Evolutionary conservation across 2,113 vertebrate species (phyloP).

Genomic region (Cololabis saira): DNA sequence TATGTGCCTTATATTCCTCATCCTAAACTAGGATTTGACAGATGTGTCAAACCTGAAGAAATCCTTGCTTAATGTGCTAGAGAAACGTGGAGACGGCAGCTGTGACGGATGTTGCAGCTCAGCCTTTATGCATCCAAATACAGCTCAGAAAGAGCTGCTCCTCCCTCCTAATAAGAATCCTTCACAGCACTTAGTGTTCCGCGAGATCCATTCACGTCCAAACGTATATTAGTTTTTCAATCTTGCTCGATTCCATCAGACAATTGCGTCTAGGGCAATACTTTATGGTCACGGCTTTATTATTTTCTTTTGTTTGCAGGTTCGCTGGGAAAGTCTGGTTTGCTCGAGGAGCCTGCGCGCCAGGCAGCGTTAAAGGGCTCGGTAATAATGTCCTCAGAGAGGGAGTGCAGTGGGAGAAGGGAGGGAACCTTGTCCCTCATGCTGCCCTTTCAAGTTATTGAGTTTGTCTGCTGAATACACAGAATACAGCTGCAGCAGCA

Average conservation of each 20-base stretch:
- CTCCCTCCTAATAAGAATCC: slow-evolving; percentile 31
- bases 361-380: slow-evolving; percentile 49
- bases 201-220: slow-evolving; percentile 45
- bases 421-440: slow-evolving; percentile 49
- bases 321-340: slow-evolving; percentile 31
- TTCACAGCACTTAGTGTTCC: slow-evolving; percentile 25
- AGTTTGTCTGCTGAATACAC: slow-evolving; percentile 73
- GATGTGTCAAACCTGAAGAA: slow-evolving; percentile 50
- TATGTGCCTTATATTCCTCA: slow-evolving; percentile 20
- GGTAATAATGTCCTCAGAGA: slow-evolving; percentile 64
- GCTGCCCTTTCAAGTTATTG: slow-evolving; percentile 75
- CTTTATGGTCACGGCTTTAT: slow-evolving; percentile 42
- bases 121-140: slow-evolving; percentile 22
- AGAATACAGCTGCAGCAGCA: slow-evolving; percentile 45
- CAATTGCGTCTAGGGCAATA: slow-evolving; percentile 23
- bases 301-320: slow-evolving; percentile 18
- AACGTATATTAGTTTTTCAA: slow-evolving; percentile 55
- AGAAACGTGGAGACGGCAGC: slow-evolving; percentile 10
- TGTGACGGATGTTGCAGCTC: slow-evolving; percentile 52
- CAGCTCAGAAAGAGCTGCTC: background rate
- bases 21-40: slow-evolving; percentile 17
- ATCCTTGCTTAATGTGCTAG: slow-evolving; percentile 25
- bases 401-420: slow-evolving; percentile 26
- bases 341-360: slow-evolving; percentile 40
- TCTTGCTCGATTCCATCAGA: slow-evolving; percentile 60